Conservation (phyloP, 2,797 vertebrate genomes). For the Tangara arthus region DNA sequence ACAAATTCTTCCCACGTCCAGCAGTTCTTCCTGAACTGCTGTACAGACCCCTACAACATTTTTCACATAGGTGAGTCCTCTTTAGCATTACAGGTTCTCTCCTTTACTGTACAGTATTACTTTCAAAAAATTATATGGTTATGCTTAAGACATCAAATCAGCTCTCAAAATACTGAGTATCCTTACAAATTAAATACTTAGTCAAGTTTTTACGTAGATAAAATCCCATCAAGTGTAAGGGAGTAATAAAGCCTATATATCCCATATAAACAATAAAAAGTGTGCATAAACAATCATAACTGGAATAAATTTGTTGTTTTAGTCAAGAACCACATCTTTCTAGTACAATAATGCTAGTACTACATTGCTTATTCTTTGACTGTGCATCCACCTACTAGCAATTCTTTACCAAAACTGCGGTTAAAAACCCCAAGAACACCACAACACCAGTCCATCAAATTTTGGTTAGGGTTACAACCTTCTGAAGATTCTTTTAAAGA, state of each 20-base stretch:
- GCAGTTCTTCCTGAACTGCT: not conserved
- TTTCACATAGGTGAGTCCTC: not conserved
- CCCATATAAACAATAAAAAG: not conserved
- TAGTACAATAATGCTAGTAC: not conserved
- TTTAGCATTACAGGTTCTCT: not conserved
- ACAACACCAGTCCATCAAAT: not conserved
- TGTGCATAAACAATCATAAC: not conserved
- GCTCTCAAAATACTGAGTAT: not conserved
- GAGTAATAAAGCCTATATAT: not conserved
- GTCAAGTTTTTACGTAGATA: not conserved
- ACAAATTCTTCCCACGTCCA: fast-evolving
- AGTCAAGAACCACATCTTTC: not conserved
- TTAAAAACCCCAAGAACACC: no score
- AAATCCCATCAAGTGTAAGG: not conserved
- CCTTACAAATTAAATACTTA: not conserved
- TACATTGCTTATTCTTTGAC: not conserved
- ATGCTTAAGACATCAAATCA: not conserved
- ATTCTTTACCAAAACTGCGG: not conserved
- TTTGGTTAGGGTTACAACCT: not conserved
- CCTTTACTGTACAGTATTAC: not conserved
- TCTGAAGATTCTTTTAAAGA: not conserved
- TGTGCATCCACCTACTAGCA: not conserved
- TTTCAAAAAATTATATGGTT: not conserved
- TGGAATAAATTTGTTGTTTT: not conserved
- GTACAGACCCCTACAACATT: no score